Conservation (phyloP, 2,797 vertebrate species). For the Bradypus variegatus region DNA sequence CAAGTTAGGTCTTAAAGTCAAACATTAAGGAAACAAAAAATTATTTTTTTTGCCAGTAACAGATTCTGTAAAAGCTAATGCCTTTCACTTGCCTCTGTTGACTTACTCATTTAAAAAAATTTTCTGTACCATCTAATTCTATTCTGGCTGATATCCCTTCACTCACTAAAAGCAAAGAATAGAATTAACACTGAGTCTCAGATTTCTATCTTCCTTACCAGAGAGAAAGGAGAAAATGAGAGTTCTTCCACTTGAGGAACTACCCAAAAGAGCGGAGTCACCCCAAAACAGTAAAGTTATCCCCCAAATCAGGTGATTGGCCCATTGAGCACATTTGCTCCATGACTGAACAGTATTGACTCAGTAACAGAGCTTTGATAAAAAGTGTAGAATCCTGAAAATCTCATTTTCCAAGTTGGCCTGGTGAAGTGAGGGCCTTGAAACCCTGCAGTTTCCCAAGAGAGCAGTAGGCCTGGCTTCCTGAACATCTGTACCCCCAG, state of each 20-base stretch:
- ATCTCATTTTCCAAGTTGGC: background rate
- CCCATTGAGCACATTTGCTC: background rate
- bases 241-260: background rate
- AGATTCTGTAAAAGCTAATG: background rate
- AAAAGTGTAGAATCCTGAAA: background rate
- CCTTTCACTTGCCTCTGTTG: conserved; percentile 8
- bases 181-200: background rate
- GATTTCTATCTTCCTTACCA: background rate
- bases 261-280: background rate
- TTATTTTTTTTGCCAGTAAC: background rate
- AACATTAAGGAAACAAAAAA: background rate
- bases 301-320: background rate
- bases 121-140: conserved; percentile 3
- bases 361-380: background rate
- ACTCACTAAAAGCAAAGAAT: conserved; percentile 16
- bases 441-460: background rate
- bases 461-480: background rate
- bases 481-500: background rate
- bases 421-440: background rate
- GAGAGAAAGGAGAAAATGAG: conserved; percentile 18
- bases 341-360: background rate
- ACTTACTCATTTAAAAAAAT: background rate
- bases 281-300: background rate
- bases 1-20: background rate
- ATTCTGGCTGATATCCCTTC: background rate